Percentiles rank a stretch among this genome's conserved stretches.
These are phyloP conservation scores for Centroberyx gerrardi DNA, from an alignment of 2,797 vertebrate genomes.

Conservation along the genomic window DNA sequence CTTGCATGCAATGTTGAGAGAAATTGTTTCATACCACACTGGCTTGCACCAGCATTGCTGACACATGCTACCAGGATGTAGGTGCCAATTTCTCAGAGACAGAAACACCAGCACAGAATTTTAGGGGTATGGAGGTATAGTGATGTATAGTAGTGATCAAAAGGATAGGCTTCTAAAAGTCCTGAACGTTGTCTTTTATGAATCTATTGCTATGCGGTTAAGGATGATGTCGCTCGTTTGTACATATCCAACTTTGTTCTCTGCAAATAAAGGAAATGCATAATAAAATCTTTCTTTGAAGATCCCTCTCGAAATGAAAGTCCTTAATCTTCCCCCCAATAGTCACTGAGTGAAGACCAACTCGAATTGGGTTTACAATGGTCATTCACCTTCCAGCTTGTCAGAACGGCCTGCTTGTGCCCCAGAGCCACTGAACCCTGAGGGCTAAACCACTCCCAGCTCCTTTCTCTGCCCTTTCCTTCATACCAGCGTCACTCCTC, in stretches of 20 bases:
- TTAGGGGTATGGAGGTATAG: background rate
- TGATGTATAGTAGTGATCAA: background rate
- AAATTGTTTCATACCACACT: constrained; percentile 1
- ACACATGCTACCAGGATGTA: background rate
- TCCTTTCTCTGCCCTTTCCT: constrained; percentile 3
- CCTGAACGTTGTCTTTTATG: too few relatives aligned
- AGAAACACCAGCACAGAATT: background rate
- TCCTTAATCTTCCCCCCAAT: background rate
- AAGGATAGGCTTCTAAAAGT: background rate
- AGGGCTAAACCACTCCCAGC: constrained; percentile 46
- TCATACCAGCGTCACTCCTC: constrained; percentile 30
- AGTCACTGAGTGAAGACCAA: constrained; percentile 3
- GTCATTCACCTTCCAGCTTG: background rate
- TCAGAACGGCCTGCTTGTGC: constrained; percentile 24
- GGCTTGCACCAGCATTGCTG: constrained; percentile 9
- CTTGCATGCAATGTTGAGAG: background rate
- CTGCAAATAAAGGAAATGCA: background rate
- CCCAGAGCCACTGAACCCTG: constrained; percentile 11
- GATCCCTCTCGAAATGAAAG: background rate
- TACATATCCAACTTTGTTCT: background rate
- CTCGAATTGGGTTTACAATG: constrained; percentile 2
- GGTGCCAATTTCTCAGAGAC: background rate
- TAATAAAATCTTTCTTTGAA: background rate
- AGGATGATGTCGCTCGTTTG: background rate
- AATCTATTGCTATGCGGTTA: background rate